phyloP scores from a whole-genome alignment of 2,113 vertebrate species.

The Orycteropus afer region DNA sequence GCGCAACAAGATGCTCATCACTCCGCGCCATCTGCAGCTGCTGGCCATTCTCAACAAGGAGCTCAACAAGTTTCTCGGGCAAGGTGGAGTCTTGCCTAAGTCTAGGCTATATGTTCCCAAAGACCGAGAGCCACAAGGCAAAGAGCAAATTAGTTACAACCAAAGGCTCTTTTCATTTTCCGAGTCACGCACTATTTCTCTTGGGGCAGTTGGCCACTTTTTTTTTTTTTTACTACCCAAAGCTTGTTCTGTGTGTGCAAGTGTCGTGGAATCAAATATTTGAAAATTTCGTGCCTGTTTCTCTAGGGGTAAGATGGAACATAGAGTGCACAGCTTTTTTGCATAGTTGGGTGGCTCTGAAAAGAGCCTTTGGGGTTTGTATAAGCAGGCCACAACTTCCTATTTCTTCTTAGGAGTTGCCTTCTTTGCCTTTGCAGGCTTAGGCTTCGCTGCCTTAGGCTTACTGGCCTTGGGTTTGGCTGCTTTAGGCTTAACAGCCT shows the following conservation, averaged over 20 bases:
- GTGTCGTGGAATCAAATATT: too few relatives aligned
- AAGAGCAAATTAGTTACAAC: too few relatives aligned
- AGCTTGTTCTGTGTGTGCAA: too few relatives aligned
- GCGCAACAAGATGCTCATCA: too few relatives aligned
- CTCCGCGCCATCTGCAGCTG: slow-evolving; percentile 90
- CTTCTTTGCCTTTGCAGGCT: slow-evolving; percentile 79
- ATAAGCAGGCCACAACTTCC: rapidly evolving
- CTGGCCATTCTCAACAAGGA: too few relatives aligned
- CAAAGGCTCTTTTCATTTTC: too few relatives aligned
- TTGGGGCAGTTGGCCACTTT: too few relatives aligned
- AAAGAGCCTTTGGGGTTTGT: slow-evolving; percentile 83
- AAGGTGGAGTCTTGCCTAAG: slow-evolving; percentile 71
- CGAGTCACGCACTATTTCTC: too few relatives aligned
- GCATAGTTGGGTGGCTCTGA: slow-evolving; percentile 80
- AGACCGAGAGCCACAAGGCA: rapidly evolving
- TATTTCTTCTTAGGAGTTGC: slow-evolving; percentile 81
- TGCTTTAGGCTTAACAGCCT: slow-evolving; percentile 75
- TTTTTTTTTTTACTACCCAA: too few relatives aligned
- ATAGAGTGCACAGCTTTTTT: not conserved
- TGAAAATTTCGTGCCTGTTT: too few relatives aligned
- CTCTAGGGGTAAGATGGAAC: slow-evolving; percentile 3
- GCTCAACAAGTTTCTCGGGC: slow-evolving; percentile 92
- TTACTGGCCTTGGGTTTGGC: slow-evolving; percentile 71
- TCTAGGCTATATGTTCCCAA: too few relatives aligned
- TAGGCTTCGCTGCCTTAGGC: slow-evolving; percentile 65